Evolutionary conservation across 92 coral and sea anemone species (phyloP), one percentile per base, ranked within the genome.

Genomic region (Epizoanthus scotinus): DNA sequence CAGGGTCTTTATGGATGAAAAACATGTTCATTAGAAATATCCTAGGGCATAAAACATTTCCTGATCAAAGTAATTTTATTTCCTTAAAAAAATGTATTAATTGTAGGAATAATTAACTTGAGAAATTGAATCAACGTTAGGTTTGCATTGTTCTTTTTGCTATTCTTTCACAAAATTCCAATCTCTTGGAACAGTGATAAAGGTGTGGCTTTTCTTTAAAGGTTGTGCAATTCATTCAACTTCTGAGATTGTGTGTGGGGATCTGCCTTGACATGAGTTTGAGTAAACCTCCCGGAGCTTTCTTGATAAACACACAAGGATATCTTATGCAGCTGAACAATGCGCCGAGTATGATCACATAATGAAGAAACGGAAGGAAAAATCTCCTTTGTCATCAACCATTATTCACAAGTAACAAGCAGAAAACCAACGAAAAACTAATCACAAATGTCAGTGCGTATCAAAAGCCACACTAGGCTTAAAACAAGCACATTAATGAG

Each of bases 101-200:
- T 71, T 87, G 88, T 81, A 87, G 83, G 47, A 36, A 3, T 83
- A 83, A 87, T 87, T 73, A 87, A 81, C 50, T 38, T 67, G 67
- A 20, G 25, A 55, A 66, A 36, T 67, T 59, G 59, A 83, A 70
- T 78, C 61, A 83, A 87, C 83, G 65, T 8, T 40, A 20, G 6
- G 31, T 25, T 31, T 54, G 79, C 81, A 87, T 87, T 87, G 90
- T 87, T 78, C 90, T 83, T 84, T 87, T 87, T 56, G 88, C 74
- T 34, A 83, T 79, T 83, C 75, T 61, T 84, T 63, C 47, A 52
- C 20, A 61, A 78, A 68, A 49, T 67, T 67, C 75, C 87, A 59
- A 25, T 75, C 71, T 84, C 44, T 65, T 56, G 83, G 66, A 71
- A 78, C 79, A 80, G 47, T 77, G 61, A 20, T 7, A 63, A 62